phyloP scores from a whole-genome alignment of 2,888 invertebrate species.

The Patella pellucida region DNA sequence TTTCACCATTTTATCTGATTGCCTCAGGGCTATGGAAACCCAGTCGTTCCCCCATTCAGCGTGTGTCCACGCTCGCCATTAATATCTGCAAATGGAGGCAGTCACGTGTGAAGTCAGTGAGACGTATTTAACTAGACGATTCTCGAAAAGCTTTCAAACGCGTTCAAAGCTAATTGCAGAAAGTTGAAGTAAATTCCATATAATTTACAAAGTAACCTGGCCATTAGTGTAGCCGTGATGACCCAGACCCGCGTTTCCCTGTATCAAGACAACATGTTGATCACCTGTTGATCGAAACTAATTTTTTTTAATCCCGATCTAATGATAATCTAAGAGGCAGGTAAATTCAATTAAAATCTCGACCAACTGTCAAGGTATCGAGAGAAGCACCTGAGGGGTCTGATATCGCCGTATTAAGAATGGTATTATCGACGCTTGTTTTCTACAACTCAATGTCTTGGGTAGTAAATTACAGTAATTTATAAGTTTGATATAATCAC shows the following conservation, averaged over 20 bases:
- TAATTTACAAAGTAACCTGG: background rate
- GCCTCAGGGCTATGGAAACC: background rate
- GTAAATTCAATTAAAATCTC: constrained; percentile 3
- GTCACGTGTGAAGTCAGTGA: background rate
- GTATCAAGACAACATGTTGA: no score
- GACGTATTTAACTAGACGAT: constrained; percentile 7
- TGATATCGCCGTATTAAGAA: no score
- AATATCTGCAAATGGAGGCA: constrained; percentile 2
- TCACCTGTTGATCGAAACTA: no score
- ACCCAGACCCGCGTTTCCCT: no score
- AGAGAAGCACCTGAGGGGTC: background rate
- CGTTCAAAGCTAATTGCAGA: constrained; percentile 9
- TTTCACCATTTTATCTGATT: constrained; percentile 2
- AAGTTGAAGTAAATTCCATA: constrained; percentile 6
- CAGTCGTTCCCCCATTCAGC: background rate
- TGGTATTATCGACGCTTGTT: no score
- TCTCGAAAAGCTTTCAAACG: background rate
- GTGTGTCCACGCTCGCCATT: background rate
- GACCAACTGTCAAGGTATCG: background rate
- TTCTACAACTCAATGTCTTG: no score
- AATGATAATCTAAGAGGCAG: constrained; percentile 5
- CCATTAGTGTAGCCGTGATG: no score
- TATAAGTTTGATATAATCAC: no score
- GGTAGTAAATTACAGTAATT: no score
- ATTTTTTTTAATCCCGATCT: background rate